Conservation (phyloP, 2,797 vertebrate species). For the Onychomys torridus region DNA sequence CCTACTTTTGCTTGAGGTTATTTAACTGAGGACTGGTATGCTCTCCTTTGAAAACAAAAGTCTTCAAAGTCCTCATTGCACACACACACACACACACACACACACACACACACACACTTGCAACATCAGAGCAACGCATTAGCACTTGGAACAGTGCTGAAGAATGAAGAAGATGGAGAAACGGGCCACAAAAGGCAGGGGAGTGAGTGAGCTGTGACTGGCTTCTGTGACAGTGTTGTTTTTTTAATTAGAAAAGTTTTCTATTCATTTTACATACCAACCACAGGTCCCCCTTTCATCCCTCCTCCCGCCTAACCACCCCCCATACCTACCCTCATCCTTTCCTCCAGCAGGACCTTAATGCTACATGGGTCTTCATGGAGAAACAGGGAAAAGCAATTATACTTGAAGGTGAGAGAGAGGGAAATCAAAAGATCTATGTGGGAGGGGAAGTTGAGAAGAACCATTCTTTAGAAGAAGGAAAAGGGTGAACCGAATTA, state of each 20-base stretch:
- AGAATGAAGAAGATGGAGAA: neutral
- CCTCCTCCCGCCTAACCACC: too few relatives aligned
- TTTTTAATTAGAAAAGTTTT: too few relatives aligned
- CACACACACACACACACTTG: accelerated
- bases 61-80: neutral
- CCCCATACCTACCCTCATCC: too few relatives aligned
- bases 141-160: neutral
- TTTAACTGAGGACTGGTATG: neutral
- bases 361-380: neutral
- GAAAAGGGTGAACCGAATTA: neutral
- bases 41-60: neutral
- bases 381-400: neutral
- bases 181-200: neutral
- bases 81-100: accelerated
- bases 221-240: neutral
- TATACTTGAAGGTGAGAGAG: neutral
- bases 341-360: neutral
- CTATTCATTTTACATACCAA: too few relatives aligned
- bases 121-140: neutral
- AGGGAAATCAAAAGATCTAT: neutral
- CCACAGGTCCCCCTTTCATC: too few relatives aligned
- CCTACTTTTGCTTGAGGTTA: neutral
- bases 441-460: neutral
- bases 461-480: neutral
- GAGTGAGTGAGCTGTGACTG: neutral